These are phyloP conservation scores for Drosophila murphyi DNA, from an alignment of 1,140 invertebrate genomes.

Conservation along the genomic window DNA sequence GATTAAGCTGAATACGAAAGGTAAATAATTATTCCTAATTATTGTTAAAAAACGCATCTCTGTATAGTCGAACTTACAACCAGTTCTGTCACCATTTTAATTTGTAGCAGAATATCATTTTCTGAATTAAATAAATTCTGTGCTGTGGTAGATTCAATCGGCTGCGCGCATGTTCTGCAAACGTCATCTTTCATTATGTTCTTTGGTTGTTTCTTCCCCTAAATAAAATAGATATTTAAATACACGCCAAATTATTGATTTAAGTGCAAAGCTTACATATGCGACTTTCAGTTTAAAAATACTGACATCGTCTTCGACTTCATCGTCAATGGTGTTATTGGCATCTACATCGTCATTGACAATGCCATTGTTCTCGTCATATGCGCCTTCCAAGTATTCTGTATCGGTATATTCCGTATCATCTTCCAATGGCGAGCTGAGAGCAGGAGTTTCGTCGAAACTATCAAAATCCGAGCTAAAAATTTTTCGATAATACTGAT, in stretches of 20 bases:
- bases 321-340: neutral
- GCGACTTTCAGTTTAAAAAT: neutral
- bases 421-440: constrained; percentile 4
- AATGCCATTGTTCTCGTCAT: constrained; percentile 1
- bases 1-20: constrained; percentile 23
- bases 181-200: neutral
- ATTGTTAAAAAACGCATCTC: neutral
- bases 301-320: neutral
- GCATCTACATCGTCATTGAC: neutral
- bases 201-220: neutral
- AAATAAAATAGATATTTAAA: neutral
- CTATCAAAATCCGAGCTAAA: constrained; percentile 6
- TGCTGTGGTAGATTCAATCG: constrained; percentile 12
- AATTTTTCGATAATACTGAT: neutral
- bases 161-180: constrained; percentile 57
- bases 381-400: constrained; percentile 27
- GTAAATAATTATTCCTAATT: neutral
- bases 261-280: constrained; percentile 1
- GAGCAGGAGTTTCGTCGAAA: neutral
- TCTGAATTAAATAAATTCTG: constrained; percentile 41
- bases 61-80: constrained; percentile 26
- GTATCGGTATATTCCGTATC: constrained; percentile 17
- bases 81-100: constrained; percentile 41
- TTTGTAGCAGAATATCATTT: constrained; percentile 35
- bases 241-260: neutral